These are phyloP conservation scores for Frankliniella intonsa DNA, from an alignment of 2,888 invertebrate species.

Conservation along the genomic window DNA sequence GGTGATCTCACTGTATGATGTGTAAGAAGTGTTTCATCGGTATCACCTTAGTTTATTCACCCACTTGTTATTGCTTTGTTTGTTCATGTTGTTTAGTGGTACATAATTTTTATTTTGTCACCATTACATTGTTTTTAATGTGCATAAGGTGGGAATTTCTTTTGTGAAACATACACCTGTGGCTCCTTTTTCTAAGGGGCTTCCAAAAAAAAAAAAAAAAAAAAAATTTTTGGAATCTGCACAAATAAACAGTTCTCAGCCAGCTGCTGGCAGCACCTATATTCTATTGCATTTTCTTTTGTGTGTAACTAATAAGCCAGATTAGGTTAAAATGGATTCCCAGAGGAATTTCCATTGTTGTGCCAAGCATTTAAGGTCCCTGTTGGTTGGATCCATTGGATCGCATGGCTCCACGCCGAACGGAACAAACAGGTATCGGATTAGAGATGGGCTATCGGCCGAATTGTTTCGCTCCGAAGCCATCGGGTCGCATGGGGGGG, in stretches of 20 bases:
- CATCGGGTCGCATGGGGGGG: too few species aligned
- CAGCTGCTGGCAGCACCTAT: constrained; percentile 17
- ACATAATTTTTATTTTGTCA: not conserved
- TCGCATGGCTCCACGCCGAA: too few species aligned
- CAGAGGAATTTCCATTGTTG: too few species aligned
- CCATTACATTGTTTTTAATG: not conserved
- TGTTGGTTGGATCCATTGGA: too few species aligned
- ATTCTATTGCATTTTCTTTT: not conserved
- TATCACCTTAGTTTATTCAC: not conserved
- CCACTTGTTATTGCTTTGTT: constrained; percentile 15
- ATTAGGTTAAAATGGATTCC: too few species aligned
- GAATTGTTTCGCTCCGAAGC: too few species aligned
- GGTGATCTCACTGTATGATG: too few species aligned
- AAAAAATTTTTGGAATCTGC: not conserved
- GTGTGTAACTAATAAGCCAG: too few species aligned
- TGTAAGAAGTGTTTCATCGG: not conserved
- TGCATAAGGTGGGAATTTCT: not conserved
- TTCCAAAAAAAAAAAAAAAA: not conserved
- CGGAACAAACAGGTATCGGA: too few species aligned
- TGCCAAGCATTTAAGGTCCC: too few species aligned
- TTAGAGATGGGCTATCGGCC: too few species aligned
- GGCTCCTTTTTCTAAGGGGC: not conserved
- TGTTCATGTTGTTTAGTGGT: constrained; percentile 6
- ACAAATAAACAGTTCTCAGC: constrained; percentile 25
- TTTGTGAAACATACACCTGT: not conserved